phyloP scores from a whole-genome alignment of 2,113 vertebrate species.

The Charadrius vociferus region DNA sequence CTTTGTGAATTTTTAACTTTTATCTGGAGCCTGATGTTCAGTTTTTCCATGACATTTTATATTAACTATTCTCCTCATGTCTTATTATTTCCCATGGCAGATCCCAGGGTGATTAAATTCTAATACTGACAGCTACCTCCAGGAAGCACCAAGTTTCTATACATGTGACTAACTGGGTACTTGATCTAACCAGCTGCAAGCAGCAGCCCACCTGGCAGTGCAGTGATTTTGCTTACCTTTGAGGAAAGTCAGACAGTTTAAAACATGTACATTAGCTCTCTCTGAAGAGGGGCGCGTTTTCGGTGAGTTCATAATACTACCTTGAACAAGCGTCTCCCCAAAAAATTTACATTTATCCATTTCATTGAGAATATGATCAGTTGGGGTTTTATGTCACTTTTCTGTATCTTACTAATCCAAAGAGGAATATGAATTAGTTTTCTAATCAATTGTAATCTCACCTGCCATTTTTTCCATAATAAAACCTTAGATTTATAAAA shows the following conservation, averaged over 20 bases:
- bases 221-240: background rate
- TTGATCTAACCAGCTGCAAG: background rate
- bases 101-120: background rate
- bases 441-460: background rate
- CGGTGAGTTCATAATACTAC: background rate
- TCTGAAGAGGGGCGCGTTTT: background rate
- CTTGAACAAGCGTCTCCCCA: background rate
- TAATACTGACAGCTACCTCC: background rate
- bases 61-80: slow-evolving; percentile 4
- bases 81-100: background rate
- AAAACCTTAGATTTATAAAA: background rate
- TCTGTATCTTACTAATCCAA: background rate
- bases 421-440: background rate
- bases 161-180: background rate
- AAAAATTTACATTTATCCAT: background rate
- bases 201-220: background rate
- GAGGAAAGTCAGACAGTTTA: background rate
- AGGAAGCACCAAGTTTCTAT: background rate
- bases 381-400: background rate
- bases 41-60: slow-evolving; percentile 15
- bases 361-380: background rate
- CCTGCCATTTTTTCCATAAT: background rate
- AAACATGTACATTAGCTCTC: background rate
- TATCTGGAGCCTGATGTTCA: background rate
- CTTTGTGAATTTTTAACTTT: background rate